Evolutionary conservation across 2,797 vertebrate species (phyloP), one percentile per base, ranked within the genome.

Genomic region (Sphenodon punctatus): DNA sequence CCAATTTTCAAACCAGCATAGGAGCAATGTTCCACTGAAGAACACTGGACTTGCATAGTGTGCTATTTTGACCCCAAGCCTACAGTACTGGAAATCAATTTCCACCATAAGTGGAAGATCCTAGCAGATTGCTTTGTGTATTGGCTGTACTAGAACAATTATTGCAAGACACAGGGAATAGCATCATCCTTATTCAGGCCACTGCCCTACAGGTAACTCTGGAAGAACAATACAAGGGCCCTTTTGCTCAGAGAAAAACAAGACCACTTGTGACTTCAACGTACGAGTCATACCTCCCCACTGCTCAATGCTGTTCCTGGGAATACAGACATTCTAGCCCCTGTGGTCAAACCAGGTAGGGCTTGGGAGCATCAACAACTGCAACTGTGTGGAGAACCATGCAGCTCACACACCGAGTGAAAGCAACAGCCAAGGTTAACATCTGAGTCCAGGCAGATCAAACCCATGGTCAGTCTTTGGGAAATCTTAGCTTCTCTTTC

Each of bases 61-160:
- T 85, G 86, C 75, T 74, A 67, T 64, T 86, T 80, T 77, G 89
- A 89, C 75, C 82, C 87, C 89, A 88, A 90, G 84, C 87, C 87
- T 89, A 90, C 88, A 89, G 90, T 78, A 82, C 83, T 91, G 89
- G 76, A 23, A 82, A 85, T 85, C n/a, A 42, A 42, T 15, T 88
- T 58, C 59, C 42, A 23, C 32, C 5, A 61, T 72, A 74, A 87
- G 69, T 77, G 84, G 87, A 87, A 85, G 76, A 83, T 70, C 75
- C 90, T 74, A 89, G 70, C 59, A 69, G 80, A 76, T 85, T 80
- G 38, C 68, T 88, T 89, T 90, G 85, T 80, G 85, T 87, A 74
- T 83, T 89, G 89, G 88, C 88, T 85, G 78, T 86, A 63, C 82
- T 78, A 78, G 55, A 27, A 86, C 78, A 81, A 80, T 77, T 80